Evolutionary conservation across 2,113 vertebrate species (phyloP).

Genomic region (Oxygymnocypris stewartii): DNA sequence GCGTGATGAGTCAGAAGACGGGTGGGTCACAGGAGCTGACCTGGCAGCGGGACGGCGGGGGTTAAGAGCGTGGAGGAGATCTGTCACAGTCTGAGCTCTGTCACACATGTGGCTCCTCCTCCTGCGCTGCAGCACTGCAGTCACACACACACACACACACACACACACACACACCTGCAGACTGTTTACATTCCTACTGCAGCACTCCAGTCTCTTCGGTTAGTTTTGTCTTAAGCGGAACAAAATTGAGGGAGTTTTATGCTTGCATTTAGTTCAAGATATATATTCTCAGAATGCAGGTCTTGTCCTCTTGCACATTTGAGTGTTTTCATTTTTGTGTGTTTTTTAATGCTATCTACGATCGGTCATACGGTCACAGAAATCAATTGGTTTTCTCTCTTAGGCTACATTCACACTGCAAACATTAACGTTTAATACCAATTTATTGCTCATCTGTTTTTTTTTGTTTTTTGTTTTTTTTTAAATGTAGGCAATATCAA

Average conservation of each 20-base stretch:
- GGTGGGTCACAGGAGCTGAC: conserved; percentile 11
- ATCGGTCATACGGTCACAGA: too few species aligned
- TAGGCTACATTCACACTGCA: too few species aligned
- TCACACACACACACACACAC: not conserved
- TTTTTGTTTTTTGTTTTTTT: too few species aligned
- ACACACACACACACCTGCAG: conserved; percentile 1
- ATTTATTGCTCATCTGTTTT: too few species aligned
- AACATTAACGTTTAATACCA: too few species aligned
- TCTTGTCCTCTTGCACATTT: not conserved
- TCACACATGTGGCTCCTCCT: conserved; percentile 19
- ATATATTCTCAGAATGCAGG: not conserved
- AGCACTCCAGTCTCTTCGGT: not conserved
- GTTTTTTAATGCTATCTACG: too few species aligned
- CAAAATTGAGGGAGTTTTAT: not conserved
- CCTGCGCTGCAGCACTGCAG: conserved; percentile 23
- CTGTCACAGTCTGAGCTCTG: not conserved
- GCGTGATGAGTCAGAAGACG: not conserved
- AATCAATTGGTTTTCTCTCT: too few species aligned
- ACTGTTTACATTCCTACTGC: not conserved
- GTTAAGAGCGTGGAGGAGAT: not conserved
- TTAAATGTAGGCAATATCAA: too few species aligned
- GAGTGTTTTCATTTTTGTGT: too few species aligned
- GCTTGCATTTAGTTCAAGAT: not conserved
- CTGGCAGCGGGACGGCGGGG: not conserved
- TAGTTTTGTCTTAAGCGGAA: not conserved